These are phyloP conservation scores for Labeo rohita DNA, from an alignment of 2,113 vertebrate species.

Conservation along the genomic window DNA sequence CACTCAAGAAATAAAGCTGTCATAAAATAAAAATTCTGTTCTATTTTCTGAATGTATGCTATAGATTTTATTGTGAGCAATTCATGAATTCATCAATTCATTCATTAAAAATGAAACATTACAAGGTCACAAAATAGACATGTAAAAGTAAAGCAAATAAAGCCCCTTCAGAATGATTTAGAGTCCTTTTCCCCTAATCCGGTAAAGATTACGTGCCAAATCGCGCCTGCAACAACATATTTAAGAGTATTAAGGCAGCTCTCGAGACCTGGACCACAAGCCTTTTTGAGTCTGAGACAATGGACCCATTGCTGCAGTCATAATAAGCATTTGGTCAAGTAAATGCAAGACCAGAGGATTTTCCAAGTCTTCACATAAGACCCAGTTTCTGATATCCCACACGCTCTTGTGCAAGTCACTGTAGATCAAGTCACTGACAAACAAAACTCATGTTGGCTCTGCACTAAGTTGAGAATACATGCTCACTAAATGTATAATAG, in stretches of 20 bases:
- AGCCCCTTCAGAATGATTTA: not conserved
- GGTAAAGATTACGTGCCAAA: conserved; percentile 52
- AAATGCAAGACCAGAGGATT: conserved; percentile 50
- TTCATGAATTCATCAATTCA: not conserved
- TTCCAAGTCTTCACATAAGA: conserved; percentile 14
- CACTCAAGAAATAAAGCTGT: too few species aligned
- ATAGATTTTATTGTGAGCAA: not conserved
- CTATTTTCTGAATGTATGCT: not conserved
- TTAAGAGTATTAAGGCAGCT: conserved; percentile 74
- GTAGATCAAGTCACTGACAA: not conserved
- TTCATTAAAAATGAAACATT: not conserved
- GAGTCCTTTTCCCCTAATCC: conserved; percentile 57
- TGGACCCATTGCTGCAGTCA: conserved; percentile 71
- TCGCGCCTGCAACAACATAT: conserved; percentile 55
- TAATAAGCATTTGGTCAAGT: conserved; percentile 72
- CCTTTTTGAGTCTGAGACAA: conserved; percentile 68
- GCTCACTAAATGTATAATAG: not conserved
- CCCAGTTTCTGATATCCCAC: not conserved
- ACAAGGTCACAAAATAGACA: not conserved
- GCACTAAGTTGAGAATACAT: not conserved
- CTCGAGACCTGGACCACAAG: conserved; percentile 65
- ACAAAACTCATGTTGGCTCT: not conserved
- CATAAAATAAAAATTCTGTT: too few species aligned
- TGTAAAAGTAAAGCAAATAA: not conserved
- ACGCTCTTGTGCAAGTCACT: not conserved